phyloP scores from a whole-genome alignment of 2,113 vertebrate species.

The Microcebus murinus region DNA sequence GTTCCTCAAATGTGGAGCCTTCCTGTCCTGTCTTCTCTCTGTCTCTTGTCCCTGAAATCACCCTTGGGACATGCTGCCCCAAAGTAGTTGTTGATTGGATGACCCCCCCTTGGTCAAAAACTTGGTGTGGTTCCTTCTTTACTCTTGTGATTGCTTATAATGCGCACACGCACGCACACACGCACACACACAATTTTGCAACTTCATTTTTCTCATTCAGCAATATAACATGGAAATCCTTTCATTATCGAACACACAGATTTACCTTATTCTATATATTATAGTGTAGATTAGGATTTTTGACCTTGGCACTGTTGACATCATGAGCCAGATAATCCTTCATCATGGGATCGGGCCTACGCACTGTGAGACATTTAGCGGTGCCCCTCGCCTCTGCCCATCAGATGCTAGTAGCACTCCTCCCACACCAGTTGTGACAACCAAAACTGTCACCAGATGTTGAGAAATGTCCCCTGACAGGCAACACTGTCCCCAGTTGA shows the following conservation, averaged over 20 bases:
- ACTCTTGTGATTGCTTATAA: background rate
- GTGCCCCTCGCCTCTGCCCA: background rate
- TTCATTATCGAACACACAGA: background rate
- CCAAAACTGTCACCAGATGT: background rate
- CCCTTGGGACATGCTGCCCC: background rate
- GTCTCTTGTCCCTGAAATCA: background rate
- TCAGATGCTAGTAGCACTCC: background rate
- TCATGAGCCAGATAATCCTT: background rate
- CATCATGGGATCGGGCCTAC: no score
- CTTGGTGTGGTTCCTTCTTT: background rate
- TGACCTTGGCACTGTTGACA: background rate
- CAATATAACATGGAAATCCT: background rate
- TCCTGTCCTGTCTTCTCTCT: background rate
- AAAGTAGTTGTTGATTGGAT: background rate
- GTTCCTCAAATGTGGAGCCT: background rate
- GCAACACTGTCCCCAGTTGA: background rate
- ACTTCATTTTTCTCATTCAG: background rate
- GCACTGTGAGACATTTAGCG: background rate
- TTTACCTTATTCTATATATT: background rate
- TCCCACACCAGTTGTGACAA: background rate
- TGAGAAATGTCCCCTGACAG: background rate
- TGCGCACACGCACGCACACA: rapidly evolving
- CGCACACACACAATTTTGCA: background rate
- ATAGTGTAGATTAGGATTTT: background rate
- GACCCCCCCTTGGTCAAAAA: background rate